Evolutionary conservation across 2,888 invertebrate species (phyloP).

Genomic region (Nephrotoma guestfalica): DNA sequence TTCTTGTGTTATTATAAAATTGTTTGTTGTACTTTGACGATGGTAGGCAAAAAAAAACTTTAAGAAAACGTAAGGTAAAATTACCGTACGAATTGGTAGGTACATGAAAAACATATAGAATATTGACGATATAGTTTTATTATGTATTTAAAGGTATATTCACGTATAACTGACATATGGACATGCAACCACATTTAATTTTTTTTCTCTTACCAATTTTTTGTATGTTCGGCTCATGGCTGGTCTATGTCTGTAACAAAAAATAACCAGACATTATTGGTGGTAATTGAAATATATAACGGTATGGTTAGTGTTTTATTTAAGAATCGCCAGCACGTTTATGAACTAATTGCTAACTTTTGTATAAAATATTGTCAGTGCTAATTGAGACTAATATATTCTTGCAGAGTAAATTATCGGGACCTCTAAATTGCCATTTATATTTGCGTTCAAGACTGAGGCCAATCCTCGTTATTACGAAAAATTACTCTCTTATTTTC

Average conservation of each 20-base stretch:
- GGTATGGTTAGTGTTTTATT: background rate
- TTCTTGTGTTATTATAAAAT: background rate
- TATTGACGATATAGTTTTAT: background rate
- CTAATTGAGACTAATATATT: too few species aligned
- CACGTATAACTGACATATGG: background rate
- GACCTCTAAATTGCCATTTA: too few species aligned
- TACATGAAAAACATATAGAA: background rate
- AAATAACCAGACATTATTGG: background rate
- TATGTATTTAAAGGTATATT: background rate
- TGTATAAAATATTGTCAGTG: too few species aligned
- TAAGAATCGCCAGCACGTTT: background rate
- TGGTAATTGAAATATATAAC: background rate
- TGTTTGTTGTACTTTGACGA: background rate
- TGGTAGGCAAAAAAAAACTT: background rate
- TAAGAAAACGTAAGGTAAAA: background rate
- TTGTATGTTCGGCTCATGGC: background rate
- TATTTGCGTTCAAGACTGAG: too few species aligned
- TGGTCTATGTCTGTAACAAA: background rate
- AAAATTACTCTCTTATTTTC: too few species aligned
- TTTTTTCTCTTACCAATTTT: background rate
- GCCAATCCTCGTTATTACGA: too few species aligned
- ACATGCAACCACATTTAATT: constrained; percentile 1
- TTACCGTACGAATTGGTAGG: background rate
- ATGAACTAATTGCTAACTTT: background rate
- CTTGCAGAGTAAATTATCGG: too few species aligned